Conservation (phyloP, 2,113 vertebrate genomes). For the Talpa occidentalis region DNA sequence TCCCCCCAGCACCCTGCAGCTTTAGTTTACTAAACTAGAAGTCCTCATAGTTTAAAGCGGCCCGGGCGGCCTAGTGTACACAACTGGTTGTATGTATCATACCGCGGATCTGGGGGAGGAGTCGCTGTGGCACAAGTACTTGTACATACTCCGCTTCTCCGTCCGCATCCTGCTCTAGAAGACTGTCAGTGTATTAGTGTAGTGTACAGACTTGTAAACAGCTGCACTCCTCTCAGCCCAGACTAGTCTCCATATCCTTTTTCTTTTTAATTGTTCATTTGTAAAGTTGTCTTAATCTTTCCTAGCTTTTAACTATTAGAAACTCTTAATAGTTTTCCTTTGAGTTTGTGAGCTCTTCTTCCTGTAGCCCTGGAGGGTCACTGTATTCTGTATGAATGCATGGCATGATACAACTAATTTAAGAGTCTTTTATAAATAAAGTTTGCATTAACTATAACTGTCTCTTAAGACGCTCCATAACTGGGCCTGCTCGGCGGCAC, state of each 20-base stretch:
- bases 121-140: conserved; percentile 87
- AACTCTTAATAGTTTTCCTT: conserved; percentile 84
- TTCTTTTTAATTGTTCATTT: conserved; percentile 83
- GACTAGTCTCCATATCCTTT: conserved; percentile 84
- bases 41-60: conserved; percentile 84
- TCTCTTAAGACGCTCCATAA: conserved; percentile 60
- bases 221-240: conserved; percentile 84
- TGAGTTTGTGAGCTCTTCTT: conserved; percentile 88
- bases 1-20: conserved; percentile 81
- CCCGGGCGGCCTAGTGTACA: conserved; percentile 85
- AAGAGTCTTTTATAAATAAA: conserved; percentile 97
- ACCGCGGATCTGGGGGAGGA: conserved; percentile 86
- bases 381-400: conserved; percentile 93
- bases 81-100: conserved; percentile 87
- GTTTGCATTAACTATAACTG: conserved; percentile 91
- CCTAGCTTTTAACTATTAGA: conserved; percentile 88
- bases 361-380: conserved; percentile 88
- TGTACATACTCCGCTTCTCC: conserved; percentile 91
- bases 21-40: conserved; percentile 87
- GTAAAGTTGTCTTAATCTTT: conserved; percentile 86
- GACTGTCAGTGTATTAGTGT: conserved; percentile 89
- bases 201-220: conserved; percentile 91
- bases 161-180: conserved; percentile 86
- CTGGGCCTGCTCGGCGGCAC: neutral
- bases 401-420: conserved; percentile 95